Evolutionary conservation across 2,888 invertebrate species (phyloP), one percentile per base, ranked within the genome.

Genomic region (Cloeon dipterum): DNA sequence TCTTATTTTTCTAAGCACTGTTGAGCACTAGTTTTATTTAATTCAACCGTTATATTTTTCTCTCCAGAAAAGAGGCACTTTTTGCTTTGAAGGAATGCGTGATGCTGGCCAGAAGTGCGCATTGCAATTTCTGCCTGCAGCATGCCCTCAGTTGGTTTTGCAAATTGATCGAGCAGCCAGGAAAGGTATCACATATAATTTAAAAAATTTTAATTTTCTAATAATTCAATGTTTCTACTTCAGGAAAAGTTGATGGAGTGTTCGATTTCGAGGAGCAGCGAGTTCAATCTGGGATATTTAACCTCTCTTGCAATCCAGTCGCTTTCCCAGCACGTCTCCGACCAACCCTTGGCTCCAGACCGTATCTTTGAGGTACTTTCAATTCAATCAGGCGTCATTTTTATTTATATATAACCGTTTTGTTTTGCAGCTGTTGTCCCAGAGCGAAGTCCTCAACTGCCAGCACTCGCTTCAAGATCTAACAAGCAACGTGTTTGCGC

Each of bases 51-150:
- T n/a, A n/a, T n/a, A n/a, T n/a, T n/a, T n/a, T n/a, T n/a, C n/a
- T n/a, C n/a, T n/a, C n/a, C n/a, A 82, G 79, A 42, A 65, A 71
- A 34, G 74, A 83, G 52, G 83, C 85, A 0, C 57, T 78, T 50
- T 70, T 73, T 40, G 75, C 82, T 13, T 63, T 91, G n/a, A 72
- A 74, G 45, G 89, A 91, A 59, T 81, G 86, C 8, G 71, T 89
- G 37, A 74, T 74, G 56, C 65, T 83, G 51, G 82, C 88, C 3
- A 88, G 89, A 54, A 83, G 86, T 57, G 74, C 76, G 39, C 79
- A 74, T 41, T 89, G 91, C 54, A 74, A 75, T 48, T 66, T 78
- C 38, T 88, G 86, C 51, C 62, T 88, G 37, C 83, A 85, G 54
- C 71, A 82, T 50, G 79, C 82, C 37, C 72, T 79, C 49, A 76